Evolutionary conservation across 2,797 vertebrate species (phyloP).

Genomic region (Pteronotus mesoamericanus): DNA sequence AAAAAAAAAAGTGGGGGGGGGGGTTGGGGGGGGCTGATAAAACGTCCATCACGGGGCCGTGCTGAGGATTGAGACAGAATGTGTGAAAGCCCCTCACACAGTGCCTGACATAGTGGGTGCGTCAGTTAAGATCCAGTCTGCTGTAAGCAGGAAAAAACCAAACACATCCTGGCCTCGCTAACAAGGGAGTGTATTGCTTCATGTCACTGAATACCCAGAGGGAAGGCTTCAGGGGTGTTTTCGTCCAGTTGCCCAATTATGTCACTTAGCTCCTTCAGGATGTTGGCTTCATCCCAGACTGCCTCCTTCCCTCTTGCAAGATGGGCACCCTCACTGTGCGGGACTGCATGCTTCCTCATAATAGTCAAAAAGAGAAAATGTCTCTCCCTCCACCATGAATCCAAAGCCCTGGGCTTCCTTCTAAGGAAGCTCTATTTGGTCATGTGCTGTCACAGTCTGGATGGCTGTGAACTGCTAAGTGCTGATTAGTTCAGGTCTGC

Average conservation of each 20-base stretch:
- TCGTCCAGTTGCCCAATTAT: background rate
- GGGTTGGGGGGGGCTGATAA: too few relatives aligned
- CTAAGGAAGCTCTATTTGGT: background rate
- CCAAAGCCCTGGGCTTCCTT: background rate
- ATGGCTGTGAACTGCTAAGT: background rate
- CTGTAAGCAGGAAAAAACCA: background rate
- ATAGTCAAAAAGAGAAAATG: background rate
- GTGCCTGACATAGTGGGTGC: background rate
- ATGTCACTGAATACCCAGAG: background rate
- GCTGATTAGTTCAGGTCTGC: background rate
- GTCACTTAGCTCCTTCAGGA: background rate
- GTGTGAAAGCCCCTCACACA: background rate
- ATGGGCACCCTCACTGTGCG: background rate
- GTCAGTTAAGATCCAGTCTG: background rate
- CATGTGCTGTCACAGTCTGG: background rate
- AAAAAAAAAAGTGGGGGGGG: too few relatives aligned
- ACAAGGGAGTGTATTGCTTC: background rate
- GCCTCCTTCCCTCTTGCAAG: background rate
- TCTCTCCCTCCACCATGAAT: background rate
- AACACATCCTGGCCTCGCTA: background rate
- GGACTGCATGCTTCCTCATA: background rate
- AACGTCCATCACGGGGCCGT: background rate
- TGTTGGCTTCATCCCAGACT: background rate
- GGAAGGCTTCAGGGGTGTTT: background rate
- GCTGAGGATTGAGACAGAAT: background rate